A percentile compares a stretch with the other conserved stretches of the same genome.
phyloP scores from a whole-genome alignment of 2,888 invertebrate genomes.

The Agapetus fuscipes region DNA sequence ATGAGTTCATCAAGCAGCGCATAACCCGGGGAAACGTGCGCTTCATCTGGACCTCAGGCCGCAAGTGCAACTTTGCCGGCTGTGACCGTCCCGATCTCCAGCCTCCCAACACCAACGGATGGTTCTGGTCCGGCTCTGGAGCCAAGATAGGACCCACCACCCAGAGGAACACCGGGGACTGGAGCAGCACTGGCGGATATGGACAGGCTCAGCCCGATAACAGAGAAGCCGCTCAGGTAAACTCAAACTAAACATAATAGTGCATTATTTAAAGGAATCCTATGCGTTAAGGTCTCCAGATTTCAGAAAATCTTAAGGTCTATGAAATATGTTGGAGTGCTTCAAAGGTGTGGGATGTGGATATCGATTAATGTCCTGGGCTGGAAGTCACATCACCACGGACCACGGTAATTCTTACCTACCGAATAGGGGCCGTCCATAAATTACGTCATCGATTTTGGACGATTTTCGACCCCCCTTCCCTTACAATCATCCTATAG shows the following conservation, averaged over 20 bases:
- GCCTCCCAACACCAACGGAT: constrained; percentile 78
- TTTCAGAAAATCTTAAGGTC: no score
- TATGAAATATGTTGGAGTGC: no score
- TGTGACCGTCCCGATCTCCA: constrained; percentile 75
- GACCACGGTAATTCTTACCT: no score
- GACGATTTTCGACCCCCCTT: no score
- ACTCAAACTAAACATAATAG: constrained; percentile 2
- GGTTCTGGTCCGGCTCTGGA: constrained; percentile 93
- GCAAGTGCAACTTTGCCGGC: constrained; percentile 87
- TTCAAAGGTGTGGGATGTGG: no score
- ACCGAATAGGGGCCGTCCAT: no score
- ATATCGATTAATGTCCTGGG: no score
- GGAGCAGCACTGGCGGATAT: constrained; percentile 82
- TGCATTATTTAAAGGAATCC: no score
- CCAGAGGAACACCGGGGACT: constrained; percentile 82
- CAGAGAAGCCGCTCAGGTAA: constrained; percentile 78
- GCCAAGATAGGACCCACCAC: constrained; percentile 84
- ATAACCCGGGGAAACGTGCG: constrained; percentile 67
- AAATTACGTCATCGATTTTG: no score
- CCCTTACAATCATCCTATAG: no score
- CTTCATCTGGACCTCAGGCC: constrained; percentile 87
- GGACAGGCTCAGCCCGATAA: constrained; percentile 85
- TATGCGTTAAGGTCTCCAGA: no score
- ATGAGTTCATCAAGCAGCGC: constrained; percentile 82
- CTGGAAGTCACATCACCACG: no score